Percentiles rank a stretch among this genome's conserved stretches.
These are phyloP conservation scores for Epsilonema sp. DNA, from an alignment of 2,888 invertebrate species.

Conservation along the genomic window DNA sequence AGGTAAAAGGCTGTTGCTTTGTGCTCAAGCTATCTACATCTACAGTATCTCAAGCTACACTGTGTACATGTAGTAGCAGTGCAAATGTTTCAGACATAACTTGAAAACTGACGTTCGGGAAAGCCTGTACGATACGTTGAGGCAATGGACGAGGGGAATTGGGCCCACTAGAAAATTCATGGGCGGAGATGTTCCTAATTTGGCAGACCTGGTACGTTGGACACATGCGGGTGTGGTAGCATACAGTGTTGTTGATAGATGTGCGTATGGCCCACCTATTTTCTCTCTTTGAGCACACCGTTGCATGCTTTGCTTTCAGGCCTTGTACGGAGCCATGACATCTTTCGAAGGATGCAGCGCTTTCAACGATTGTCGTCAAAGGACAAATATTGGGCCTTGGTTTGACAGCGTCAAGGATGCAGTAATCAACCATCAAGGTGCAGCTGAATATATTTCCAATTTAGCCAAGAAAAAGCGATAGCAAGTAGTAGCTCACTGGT, in stretches of 20 bases:
- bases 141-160: conserved; percentile 53
- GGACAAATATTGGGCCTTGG: conserved; percentile 58
- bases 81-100: conserved; percentile 42
- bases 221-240: no score
- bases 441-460: neutral
- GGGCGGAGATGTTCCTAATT: conserved; percentile 64
- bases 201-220: conserved; percentile 53
- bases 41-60: neutral
- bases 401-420: conserved; percentile 50
- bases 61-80: conserved; percentile 4
- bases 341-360: conserved; percentile 82
- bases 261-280: neutral
- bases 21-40: neutral
- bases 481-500: no score
- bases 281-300: neutral
- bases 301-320: conserved; percentile 26
- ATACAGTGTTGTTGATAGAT: no score
- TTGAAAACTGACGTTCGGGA: conserved; percentile 67
- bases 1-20: conserved; percentile 37
- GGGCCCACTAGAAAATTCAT: conserved; percentile 48
- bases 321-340: conserved; percentile 67
- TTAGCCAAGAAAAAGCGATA: no score
- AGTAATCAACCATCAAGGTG: conserved; percentile 42
- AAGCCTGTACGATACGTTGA: conserved; percentile 70
- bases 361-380: conserved; percentile 53